phyloP scores from a whole-genome alignment of 2,888 invertebrate genomes.

The Monochamus alternatus region DNA sequence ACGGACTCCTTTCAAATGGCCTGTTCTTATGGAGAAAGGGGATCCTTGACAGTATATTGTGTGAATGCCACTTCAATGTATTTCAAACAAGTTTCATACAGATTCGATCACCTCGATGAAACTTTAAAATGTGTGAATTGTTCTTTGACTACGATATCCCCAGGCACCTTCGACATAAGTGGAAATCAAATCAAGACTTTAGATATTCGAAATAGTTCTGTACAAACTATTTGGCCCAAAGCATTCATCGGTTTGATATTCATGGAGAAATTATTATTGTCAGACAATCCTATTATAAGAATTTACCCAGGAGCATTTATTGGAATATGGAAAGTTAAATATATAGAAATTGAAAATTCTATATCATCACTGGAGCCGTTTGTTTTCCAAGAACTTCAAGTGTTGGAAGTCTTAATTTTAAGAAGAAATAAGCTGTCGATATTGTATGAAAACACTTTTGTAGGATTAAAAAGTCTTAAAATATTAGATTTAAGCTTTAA shows the following conservation, averaged over 20 bases:
- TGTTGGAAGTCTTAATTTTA: slow-evolving; percentile 57
- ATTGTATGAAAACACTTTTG: slow-evolving; percentile 56
- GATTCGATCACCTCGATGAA: slow-evolving; percentile 68
- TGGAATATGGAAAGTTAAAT: slow-evolving; percentile 63
- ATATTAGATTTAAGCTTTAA: slow-evolving; percentile 58
- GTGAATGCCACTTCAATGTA: slow-evolving; percentile 61
- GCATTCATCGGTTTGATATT: slow-evolving; percentile 64
- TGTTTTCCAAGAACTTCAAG: slow-evolving; percentile 56
- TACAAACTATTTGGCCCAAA: slow-evolving; percentile 57
- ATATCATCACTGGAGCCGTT: slow-evolving; percentile 47
- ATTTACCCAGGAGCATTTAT: slow-evolving; percentile 62
- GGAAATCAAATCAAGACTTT: slow-evolving; percentile 65
- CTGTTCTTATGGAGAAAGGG: slow-evolving; percentile 66
- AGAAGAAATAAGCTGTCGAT: slow-evolving; percentile 55
- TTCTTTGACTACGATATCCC: slow-evolving; percentile 57
- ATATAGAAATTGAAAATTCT: slow-evolving; percentile 58
- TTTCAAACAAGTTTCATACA: slow-evolving; percentile 64
- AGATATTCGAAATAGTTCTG: slow-evolving; percentile 59
- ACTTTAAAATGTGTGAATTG: slow-evolving; percentile 65
- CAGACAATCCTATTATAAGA: slow-evolving; percentile 60
- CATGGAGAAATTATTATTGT: slow-evolving; percentile 59
- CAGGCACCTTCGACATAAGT: slow-evolving; percentile 66
- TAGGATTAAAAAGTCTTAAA: slow-evolving; percentile 62
- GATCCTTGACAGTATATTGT: slow-evolving; percentile 67
- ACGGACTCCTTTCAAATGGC: slow-evolving; percentile 51